Conservation (phyloP, 1,140 invertebrate species). For the Bombus ignitus region DNA sequence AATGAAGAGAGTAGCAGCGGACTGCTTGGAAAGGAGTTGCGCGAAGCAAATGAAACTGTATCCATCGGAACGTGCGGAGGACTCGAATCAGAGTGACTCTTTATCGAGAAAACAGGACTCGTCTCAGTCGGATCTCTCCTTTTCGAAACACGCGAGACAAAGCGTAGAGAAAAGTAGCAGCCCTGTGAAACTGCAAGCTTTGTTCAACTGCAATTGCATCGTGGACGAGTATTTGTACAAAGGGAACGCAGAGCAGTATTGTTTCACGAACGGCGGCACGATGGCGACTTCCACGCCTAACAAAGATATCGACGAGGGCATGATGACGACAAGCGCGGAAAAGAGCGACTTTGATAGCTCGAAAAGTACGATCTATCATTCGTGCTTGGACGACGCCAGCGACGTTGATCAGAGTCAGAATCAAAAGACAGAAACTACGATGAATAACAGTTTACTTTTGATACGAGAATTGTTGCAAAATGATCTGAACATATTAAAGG, state of each 20-base stretch:
- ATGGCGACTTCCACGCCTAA: constrained; percentile 12
- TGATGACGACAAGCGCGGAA: background rate
- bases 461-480: background rate
- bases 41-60: background rate
- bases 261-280: background rate
- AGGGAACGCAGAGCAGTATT: background rate
- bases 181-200: background rate
- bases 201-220: constrained; percentile 14
- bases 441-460: background rate
- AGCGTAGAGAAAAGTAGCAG: background rate
- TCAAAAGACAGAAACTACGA: background rate
- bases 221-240: background rate
- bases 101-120: background rate
- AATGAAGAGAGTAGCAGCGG: background rate
- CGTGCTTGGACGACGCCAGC: background rate
- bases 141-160: no score
- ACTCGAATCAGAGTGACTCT: background rate
- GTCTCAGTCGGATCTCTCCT: no score
- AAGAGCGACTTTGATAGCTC: no score
- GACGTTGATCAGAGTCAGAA: no score
- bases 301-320: background rate
- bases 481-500: background rate
- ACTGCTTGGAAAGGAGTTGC: background rate
- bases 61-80: background rate
- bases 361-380: background rate